Evolutionary conservation across 2,888 invertebrate species (phyloP).

Genomic region (Macrophya alboannulata): DNA sequence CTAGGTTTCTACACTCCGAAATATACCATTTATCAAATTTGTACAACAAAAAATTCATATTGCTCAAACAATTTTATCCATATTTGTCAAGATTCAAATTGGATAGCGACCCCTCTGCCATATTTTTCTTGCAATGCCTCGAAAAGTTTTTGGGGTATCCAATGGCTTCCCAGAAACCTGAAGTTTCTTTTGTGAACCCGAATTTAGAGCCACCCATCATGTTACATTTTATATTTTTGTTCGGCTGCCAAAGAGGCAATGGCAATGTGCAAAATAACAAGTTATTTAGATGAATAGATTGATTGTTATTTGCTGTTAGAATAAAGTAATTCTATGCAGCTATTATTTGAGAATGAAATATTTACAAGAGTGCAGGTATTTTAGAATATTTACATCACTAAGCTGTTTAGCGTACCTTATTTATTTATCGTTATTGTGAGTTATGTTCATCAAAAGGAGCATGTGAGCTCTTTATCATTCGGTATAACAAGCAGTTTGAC

Average conservation of each 20-base stretch:
- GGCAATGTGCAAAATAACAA: neutral
- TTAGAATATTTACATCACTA: neutral
- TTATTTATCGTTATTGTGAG: neutral
- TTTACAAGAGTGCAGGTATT: neutral
- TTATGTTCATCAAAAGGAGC: neutral
- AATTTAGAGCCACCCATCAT: neutral
- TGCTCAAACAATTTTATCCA: too few species aligned
- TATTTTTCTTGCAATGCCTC: neutral
- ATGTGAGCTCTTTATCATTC: neutral
- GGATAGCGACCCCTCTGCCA: too few species aligned
- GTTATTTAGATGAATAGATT: neutral
- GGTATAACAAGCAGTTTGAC: neutral
- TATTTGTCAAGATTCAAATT: too few species aligned
- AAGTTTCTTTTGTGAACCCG: neutral
- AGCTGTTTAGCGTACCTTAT: neutral
- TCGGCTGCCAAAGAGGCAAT: neutral
- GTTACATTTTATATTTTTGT: neutral
- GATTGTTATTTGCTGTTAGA: neutral
- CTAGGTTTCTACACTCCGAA: too few species aligned
- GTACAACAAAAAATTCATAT: neutral
- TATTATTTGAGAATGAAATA: neutral
- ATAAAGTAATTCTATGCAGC: neutral
- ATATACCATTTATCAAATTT: neutral
- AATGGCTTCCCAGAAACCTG: neutral
- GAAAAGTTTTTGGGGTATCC: neutral